These are phyloP conservation scores for Galerucella pusilla DNA, from an alignment of 2,888 invertebrate genomes.

Conservation along the genomic window DNA sequence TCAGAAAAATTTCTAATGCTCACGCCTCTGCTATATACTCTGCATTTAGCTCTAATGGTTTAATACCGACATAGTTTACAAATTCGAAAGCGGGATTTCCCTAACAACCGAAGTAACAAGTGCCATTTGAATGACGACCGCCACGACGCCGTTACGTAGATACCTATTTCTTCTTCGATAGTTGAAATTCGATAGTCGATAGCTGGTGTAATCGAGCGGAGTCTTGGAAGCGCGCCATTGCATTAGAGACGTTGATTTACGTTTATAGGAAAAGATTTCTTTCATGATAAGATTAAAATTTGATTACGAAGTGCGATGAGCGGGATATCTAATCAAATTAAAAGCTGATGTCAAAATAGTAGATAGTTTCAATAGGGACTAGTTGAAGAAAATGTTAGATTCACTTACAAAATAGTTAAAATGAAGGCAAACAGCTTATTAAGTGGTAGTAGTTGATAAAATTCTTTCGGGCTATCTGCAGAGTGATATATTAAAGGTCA, in stretches of 20 bases:
- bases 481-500: neutral
- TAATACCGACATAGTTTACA: constrained; percentile 60
- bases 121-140: constrained; percentile 45
- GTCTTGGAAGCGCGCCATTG: constrained; percentile 31
- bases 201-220: constrained; percentile 32
- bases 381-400: neutral
- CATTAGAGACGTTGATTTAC: constrained; percentile 24
- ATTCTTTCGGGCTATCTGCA: neutral
- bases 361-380: neutral
- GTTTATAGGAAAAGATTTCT: constrained; percentile 27
- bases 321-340: neutral
- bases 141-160: constrained; percentile 18
- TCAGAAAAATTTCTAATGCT: constrained; percentile 34
- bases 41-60: constrained; percentile 58
- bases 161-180: constrained; percentile 25
- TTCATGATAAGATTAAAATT: constrained; percentile 31
- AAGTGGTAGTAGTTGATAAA: too few species aligned
- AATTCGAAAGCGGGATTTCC: constrained; percentile 49
- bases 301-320: neutral
- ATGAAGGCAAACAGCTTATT: too few species aligned
- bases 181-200: constrained; percentile 28
- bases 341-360: neutral
- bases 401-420: too few species aligned
- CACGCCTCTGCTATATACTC: constrained; percentile 42
- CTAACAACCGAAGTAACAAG: constrained; percentile 60